These are phyloP conservation scores for Euwallacea fornicatus DNA, from an alignment of 1,140 invertebrate species.

Conservation along the genomic window DNA sequence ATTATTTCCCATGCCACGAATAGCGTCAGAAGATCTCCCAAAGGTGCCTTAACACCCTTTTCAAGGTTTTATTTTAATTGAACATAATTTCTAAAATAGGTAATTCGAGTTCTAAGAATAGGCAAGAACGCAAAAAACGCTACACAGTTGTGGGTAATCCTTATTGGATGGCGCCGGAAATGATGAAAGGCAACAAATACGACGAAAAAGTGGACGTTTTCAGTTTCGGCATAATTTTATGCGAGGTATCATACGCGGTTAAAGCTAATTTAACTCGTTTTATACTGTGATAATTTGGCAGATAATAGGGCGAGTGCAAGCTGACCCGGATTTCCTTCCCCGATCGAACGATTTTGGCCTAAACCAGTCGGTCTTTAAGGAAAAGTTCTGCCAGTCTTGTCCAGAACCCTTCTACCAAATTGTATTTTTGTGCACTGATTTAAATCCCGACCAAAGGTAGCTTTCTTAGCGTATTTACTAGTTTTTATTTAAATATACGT, in stretches of 20 bases:
- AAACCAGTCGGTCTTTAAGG: conserved; percentile 82
- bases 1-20: conserved; percentile 71
- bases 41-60: conserved; percentile 12
- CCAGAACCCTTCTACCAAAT: conserved; percentile 86
- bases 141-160: conserved; percentile 90
- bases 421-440: conserved; percentile 85
- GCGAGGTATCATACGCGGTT: conserved; percentile 68
- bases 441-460: conserved; percentile 71
- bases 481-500: neutral
- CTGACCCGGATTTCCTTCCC: conserved; percentile 90
- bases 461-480: conserved; percentile 13
- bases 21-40: conserved; percentile 48
- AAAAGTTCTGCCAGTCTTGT: conserved; percentile 86
- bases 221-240: conserved; percentile 94
- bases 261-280: conserved; percentile 3
- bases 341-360: conserved; percentile 88
- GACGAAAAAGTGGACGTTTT: conserved; percentile 97
- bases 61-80: neutral
- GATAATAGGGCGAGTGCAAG: conserved; percentile 90
- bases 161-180: conserved; percentile 98
- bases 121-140: conserved; percentile 67
- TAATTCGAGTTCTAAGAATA: conserved; percentile 50
- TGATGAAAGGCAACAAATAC: conserved; percentile 95
- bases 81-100: conserved; percentile 8
- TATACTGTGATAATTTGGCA: conserved; percentile 50